Evolutionary conservation across 2,888 invertebrate species (phyloP), one percentile per base, ranked within the genome.

Genomic region (Cabera pusaria): DNA sequence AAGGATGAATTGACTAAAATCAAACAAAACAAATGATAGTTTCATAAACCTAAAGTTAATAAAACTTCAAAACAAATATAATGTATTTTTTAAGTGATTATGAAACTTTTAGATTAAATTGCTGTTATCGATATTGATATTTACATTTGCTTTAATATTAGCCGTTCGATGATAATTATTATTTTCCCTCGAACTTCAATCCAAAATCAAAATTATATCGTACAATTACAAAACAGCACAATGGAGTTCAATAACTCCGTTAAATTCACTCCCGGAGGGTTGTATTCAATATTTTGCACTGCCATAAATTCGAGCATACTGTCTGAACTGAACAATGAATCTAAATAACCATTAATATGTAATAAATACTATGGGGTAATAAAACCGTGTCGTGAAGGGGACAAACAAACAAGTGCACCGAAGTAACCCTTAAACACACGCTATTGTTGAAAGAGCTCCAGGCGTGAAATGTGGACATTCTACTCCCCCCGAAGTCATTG

Each of bases 311-410:
- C 78, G 72, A 86, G 80, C 87, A 85, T 86, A 87, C 88, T 85
- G 88, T 78, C 71, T 68, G 69, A 71, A 69, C 76, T 67, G 78
- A 77, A 88, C 87, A 88, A 88, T 87, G 86, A 85, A 82, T 83
- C 86, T 77, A 86, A 88, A 88, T 88, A 88, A 88, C 88, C 86
- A 88, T 88, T 88, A 88, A 88, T 88, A 88, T 85, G 87, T 86
- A 87, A 88, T 88, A 88, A 88, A 88, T 88, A 86, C 84, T 83
- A 81, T 78, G 77, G 88, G 82, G 86, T 68, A 81, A 83, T 82
- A 86, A 82, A 80, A 67, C 72, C 72, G 69, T 80, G 75, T 73
- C 72, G 72, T 53, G 68, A 63, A 70, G 84, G 85, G 87, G 69
- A 76, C 83, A 85, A 86, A 86, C 81, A 87, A 87, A 87, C 88